Base-by-base conservation (phyloP, 2,888 invertebrate genomes). In the Meta bourneti region DNA sequence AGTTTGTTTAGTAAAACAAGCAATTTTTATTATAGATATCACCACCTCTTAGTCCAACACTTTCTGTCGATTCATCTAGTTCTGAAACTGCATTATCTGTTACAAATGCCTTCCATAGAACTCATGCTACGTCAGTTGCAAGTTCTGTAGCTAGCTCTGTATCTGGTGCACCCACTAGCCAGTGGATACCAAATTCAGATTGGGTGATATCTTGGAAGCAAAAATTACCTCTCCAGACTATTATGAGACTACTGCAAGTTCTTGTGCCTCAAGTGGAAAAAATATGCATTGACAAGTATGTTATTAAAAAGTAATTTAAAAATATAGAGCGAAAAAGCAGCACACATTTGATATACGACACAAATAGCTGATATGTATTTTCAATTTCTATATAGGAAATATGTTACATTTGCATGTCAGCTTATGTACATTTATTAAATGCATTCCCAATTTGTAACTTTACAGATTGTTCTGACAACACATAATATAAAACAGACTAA, bases 251-350 rank as follows among this genome's bases (percentile, higher is more conserved):
- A 94, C 95, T 99, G 93, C 99, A 99, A 96, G 94, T 99, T 54
- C 96, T 99, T 7, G 99, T 99, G 93, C 99, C 99, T 86, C 99
- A 99, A 96, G 99, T 99, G 48, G 99, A 99, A 96, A 99, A 99
- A 96, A 99, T 99, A 94, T 99, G 99, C 95, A 99, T 99, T 94
- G 99, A 99, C 95, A 99, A 98, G 98, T 98, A 94, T 96, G 96
- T 95, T 49, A 70, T 79, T 20, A 34, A 20, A 75, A 16, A 61
- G 61, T 8, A 11, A 9, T 61, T 61, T 16, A 61, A 34, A n/a
- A 34, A 34, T 34, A 34, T 34, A 34, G 34, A n/a, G n/a, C n/a
- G n/a, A n/a, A n/a, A n/a, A n/a, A n/a, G n/a, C n/a, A n/a, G n/a
- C n/a, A n/a, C n/a, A n/a, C n/a, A n/a, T n/a, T n/a, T n/a, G n/a